Percentiles rank a stretch among this genome's conserved stretches.
These are phyloP conservation scores for Amphipoea lucens DNA, from an alignment of 2,888 invertebrate genomes.

Conservation along the genomic window DNA sequence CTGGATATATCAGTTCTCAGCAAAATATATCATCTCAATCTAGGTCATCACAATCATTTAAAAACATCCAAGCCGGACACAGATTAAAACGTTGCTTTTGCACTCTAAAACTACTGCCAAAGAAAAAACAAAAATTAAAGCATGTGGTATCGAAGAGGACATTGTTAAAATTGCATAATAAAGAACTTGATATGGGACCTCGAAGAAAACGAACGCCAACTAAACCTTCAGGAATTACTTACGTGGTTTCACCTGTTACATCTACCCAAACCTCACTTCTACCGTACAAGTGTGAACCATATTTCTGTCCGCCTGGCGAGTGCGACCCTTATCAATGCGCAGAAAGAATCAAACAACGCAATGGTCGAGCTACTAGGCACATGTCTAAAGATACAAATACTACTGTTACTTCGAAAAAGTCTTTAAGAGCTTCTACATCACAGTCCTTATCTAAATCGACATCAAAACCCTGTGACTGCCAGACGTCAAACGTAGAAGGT, in stretches of 20 bases:
- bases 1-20: no score
- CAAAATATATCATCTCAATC: conserved; percentile 27
- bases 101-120: conserved; percentile 65
- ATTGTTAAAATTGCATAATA: conserved; percentile 30
- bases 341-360: conserved; percentile 45
- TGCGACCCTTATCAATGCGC: conserved; percentile 43
- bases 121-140: conserved; percentile 45
- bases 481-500: conserved; percentile 19
- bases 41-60: conserved; percentile 40
- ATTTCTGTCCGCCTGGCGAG: conserved; percentile 66
- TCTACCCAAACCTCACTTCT: conserved; percentile 37
- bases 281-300: conserved; percentile 71
- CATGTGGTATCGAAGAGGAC: conserved; percentile 47
- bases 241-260: conserved; percentile 32
- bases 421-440: conserved; percentile 40
- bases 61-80: conserved; percentile 36
- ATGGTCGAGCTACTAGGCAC: background rate
- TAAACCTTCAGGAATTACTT: conserved; percentile 34
- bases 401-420: conserved; percentile 18
- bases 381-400: conserved; percentile 45
- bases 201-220: conserved; percentile 38
- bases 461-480: conserved; percentile 12
- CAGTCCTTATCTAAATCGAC: conserved; percentile 34
- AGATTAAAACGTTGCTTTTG: conserved; percentile 71
- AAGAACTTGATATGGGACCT: background rate